Evolutionary conservation across 2,888 invertebrate genomes (phyloP), one percentile per base, ranked within the genome.

Genomic region (Lomographa bimaculata): DNA sequence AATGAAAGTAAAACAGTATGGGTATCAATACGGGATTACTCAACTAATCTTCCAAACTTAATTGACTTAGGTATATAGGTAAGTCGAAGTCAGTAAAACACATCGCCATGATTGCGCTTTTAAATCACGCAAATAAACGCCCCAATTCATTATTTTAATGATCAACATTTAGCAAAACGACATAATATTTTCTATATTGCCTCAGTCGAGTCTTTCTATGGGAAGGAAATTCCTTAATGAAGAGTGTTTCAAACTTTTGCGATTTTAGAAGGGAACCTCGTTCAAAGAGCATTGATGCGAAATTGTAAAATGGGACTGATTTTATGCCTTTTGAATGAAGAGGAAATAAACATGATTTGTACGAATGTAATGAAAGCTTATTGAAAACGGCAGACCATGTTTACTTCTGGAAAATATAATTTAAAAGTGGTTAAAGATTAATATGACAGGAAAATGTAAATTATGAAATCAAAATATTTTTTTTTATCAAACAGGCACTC

Each of bases 221-320:
- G 30, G 47, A 51, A 46, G 56, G 46, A 56, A 57, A 57, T 57
- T 57, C 50, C 43, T 46, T 64, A 59, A 63, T 63, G 64, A 64
- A 63, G 57, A 60, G 56, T 58, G 54, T 57, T 60, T 56, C 39
- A 52, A 66, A 64, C 50, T 64, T 60, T 50, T 43, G 29, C 42
- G 36, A 52, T 56, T 57, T 55, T 52, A 30, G 45, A 42, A 48
- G 44, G 11, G 37, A 45, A 39, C 43, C 32, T 48, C 49, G 41
- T 42, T 51, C 43, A 50, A 44, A 50, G 32, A 42, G 46, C 46
- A 57, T 52, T 44, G 38, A 52, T 54, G 56, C 54, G 54, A 50
- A 55, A 51, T 50, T 34, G 41, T 19, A 11, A 36, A 39, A 50
- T 46, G 42, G 37, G 44, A 48, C 49, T 42, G 37, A 42, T 45